Evolutionary conservation across 1,140 invertebrate genomes (phyloP).

Genomic region (Drosophila eugracilis): DNA sequence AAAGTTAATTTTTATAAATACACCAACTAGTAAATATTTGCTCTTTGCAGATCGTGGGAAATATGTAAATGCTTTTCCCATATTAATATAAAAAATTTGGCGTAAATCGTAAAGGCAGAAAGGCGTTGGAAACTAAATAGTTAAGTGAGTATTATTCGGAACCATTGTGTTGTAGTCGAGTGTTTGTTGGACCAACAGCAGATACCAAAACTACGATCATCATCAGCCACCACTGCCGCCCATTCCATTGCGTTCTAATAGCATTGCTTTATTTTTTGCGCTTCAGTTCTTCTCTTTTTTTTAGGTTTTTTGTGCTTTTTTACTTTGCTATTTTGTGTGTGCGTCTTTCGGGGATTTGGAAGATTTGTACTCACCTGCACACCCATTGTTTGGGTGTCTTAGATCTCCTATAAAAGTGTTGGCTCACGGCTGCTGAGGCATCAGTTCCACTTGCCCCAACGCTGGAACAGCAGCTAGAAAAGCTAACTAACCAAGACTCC

Average conservation of each 20-base stretch:
- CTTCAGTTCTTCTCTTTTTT: conserved; percentile 7
- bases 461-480: conserved; percentile 37
- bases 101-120: too few species aligned
- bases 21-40: too few species aligned
- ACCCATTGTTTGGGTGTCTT: conserved; percentile 43
- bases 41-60: neutral
- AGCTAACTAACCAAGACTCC: neutral
- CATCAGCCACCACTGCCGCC: conserved; percentile 7
- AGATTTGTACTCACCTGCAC: conserved; percentile 46
- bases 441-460: conserved; percentile 41
- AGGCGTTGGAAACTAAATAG: too few species aligned
- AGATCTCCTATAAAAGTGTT: conserved; percentile 62
- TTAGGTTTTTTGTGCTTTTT: conserved; percentile 2
- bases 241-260: conserved; percentile 62
- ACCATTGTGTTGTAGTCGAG: conserved; percentile 4
- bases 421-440: conserved; percentile 31
- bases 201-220: conserved; percentile 18
- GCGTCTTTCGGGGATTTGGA: conserved; percentile 20
- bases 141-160: neutral
- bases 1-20: too few species aligned
- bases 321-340: conserved; percentile 22
- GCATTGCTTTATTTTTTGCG: conserved; percentile 29
- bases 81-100: neutral
- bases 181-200: conserved; percentile 8
- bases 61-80: neutral